Evolutionary conservation across 2,888 invertebrate genomes (phyloP).

Genomic region (Phaedon cochleariae): DNA sequence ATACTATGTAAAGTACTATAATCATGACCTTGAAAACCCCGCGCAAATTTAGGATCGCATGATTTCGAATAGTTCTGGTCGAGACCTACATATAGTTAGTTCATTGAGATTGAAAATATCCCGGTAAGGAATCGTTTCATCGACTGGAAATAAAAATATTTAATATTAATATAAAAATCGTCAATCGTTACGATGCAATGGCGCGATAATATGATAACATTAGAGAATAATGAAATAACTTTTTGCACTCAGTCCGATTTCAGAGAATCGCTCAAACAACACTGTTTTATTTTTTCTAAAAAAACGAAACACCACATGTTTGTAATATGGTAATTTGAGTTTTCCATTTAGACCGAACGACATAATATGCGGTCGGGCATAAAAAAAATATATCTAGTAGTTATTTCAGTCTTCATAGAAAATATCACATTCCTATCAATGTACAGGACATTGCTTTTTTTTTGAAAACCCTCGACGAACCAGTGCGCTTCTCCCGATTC

Average conservation of each 20-base stretch:
- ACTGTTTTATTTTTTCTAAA: conserved; percentile 33
- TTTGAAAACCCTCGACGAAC: conserved; percentile 32
- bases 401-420: conserved; percentile 65
- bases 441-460: conserved; percentile 41
- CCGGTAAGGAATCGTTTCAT: conserved; percentile 39
- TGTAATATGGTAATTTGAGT: conserved; percentile 31
- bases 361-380: conserved; percentile 39
- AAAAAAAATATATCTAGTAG: conserved; percentile 60
- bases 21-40: conserved; percentile 46
- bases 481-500: conserved; percentile 59
- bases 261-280: conserved; percentile 55
- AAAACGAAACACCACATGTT: conserved; percentile 37
- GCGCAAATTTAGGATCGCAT: conserved; percentile 41
- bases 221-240: conserved; percentile 60
- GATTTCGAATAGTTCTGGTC: conserved; percentile 46
- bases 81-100: conserved; percentile 46
- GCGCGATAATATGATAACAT: conserved; percentile 61
- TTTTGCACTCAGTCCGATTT: conserved; percentile 58
- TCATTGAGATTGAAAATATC: conserved; percentile 43
- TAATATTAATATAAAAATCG: conserved; percentile 51
- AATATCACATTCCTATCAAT: conserved; percentile 64
- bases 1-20: conserved; percentile 39
- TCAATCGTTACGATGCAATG: conserved; percentile 59
- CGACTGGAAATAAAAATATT: conserved; percentile 43
- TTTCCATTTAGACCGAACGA: conserved; percentile 34